Evolutionary conservation across 2,888 invertebrate genomes (phyloP).

Genomic region (Platynereis dumerilii): DNA sequence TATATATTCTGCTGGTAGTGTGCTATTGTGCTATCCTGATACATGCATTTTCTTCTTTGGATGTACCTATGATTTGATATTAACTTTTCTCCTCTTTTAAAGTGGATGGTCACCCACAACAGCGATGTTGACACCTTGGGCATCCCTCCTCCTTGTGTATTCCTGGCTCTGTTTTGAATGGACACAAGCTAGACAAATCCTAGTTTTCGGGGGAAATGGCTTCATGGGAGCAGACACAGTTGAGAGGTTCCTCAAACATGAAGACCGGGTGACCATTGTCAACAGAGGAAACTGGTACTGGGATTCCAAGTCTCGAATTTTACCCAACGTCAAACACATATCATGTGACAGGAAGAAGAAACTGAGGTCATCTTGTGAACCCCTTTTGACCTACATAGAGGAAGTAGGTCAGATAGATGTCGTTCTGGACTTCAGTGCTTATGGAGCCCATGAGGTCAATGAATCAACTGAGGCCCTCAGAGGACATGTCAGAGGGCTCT

Average conservation of each 20-base stretch:
- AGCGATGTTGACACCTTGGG: too few relatives aligned
- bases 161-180: too few relatives aligned
- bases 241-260: constrained; percentile 50
- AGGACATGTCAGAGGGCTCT: constrained; percentile 55
- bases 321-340: constrained; percentile 50
- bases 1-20: too few relatives aligned
- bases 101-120: too few relatives aligned
- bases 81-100: too few relatives aligned
- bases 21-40: too few relatives aligned
- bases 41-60: too few relatives aligned
- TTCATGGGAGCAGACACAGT: constrained; percentile 65
- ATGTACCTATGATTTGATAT: too few relatives aligned
- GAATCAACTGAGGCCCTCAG: constrained; percentile 55
- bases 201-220: constrained; percentile 66
- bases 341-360: constrained; percentile 59
- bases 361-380: constrained; percentile 41
- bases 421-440: constrained; percentile 64
- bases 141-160: too few relatives aligned
- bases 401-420: constrained; percentile 56
- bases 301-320: constrained; percentile 54
- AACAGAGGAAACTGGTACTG: constrained; percentile 66
- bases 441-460: constrained; percentile 57
- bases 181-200: constrained; percentile 29
- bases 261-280: constrained; percentile 58
- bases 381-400: constrained; percentile 41